Evolutionary conservation across 1,140 invertebrate genomes (phyloP).

Genomic region (Linepithema humile): DNA sequence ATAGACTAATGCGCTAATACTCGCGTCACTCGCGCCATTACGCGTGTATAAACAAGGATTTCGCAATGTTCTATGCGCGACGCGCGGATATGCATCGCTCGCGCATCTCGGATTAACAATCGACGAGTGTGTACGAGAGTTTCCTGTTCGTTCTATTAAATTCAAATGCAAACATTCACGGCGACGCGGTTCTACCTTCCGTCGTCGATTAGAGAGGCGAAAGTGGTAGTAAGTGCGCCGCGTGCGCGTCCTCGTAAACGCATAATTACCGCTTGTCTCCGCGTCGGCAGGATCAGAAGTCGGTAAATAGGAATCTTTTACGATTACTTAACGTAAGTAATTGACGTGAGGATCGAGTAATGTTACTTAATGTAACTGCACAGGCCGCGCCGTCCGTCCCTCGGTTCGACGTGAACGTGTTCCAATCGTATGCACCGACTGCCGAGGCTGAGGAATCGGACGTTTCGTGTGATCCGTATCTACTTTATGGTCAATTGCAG

Average conservation of each 20-base stretch:
- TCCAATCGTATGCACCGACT: not conserved
- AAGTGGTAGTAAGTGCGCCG: conserved; percentile 56
- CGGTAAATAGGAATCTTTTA: conserved; percentile 62
- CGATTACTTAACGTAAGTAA: conserved; percentile 72
- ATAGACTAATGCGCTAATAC: conserved; percentile 36
- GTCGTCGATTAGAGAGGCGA: conserved; percentile 70
- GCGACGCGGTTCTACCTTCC: conserved; percentile 51
- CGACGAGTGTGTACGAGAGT: conserved; percentile 36
- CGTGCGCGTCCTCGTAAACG: conserved; percentile 66
- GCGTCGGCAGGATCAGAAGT: conserved; percentile 70
- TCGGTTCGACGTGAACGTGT: conserved; percentile 13
- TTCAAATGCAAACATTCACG: conserved; percentile 20
- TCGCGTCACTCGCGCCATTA: conserved; percentile 13
- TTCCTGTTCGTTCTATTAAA: conserved; percentile 58
- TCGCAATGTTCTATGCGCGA: conserved; percentile 4
- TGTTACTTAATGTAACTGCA: conserved; percentile 67
- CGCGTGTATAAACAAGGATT: conserved; percentile 49
- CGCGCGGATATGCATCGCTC: not conserved
- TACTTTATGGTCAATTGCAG: conserved; percentile 11
- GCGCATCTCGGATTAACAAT: conserved; percentile 33
- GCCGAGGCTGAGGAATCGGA: not conserved
- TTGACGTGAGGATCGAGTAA: conserved; percentile 63
- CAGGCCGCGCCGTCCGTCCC: conserved; percentile 1
- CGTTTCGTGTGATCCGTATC: conserved; percentile 28
- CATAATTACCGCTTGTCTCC: conserved; percentile 71